phyloP scores from a whole-genome alignment of 2,113 vertebrate genomes.

The Uria aalge region DNA sequence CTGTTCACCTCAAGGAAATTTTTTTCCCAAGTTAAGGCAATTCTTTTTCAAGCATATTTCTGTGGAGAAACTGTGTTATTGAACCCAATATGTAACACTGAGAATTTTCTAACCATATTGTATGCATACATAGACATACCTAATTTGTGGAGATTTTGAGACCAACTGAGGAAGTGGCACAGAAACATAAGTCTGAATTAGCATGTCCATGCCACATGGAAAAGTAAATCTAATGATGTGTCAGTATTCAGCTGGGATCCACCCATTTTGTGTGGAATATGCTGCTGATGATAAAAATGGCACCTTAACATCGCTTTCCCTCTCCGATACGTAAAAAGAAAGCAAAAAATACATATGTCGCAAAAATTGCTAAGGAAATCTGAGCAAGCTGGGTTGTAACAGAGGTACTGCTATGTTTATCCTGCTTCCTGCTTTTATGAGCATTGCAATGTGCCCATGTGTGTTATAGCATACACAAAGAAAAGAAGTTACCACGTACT shows the following conservation, averaged over 20 bases:
- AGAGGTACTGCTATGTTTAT: neutral
- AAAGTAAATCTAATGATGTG: neutral
- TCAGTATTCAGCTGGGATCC: neutral
- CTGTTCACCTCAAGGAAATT: neutral
- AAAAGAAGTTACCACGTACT: neutral
- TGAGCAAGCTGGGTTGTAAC: neutral
- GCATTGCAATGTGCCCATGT: neutral
- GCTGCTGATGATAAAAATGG: neutral
- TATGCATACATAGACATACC: neutral
- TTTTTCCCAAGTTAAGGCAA: neutral
- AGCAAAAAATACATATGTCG: neutral
- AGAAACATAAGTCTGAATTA: neutral
- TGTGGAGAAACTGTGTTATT: neutral
- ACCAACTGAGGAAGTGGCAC: neutral
- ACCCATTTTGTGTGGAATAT: neutral
- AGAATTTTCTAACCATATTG: neutral
- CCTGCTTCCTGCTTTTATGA: neutral
- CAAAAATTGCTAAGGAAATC: neutral
- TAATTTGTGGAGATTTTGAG: neutral
- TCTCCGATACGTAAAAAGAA: neutral
- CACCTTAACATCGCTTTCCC: neutral
- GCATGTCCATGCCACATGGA: neutral
- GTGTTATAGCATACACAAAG: neutral
- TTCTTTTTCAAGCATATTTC: neutral
- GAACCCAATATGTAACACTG: neutral